Evolutionary conservation across 2,888 invertebrate genomes (phyloP).

Genomic region (Acleris emargana): DNA sequence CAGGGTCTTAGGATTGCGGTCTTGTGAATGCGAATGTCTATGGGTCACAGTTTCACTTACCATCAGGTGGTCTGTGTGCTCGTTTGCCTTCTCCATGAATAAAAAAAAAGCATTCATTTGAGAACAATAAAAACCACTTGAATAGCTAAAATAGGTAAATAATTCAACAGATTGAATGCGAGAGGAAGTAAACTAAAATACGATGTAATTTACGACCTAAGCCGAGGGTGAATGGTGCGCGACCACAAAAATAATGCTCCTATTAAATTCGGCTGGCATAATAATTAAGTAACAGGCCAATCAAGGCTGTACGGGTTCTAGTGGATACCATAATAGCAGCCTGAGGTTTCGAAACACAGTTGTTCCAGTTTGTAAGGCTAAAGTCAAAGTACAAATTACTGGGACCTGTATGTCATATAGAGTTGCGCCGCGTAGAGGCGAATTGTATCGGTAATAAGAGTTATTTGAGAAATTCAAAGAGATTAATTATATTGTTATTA

Average conservation of each 20-base stretch:
- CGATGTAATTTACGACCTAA: constrained; percentile 8
- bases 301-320: constrained; percentile 72
- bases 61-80: too few relatives aligned
- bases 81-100: too few relatives aligned
- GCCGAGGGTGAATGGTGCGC: constrained; percentile 28
- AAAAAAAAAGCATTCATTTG: too few relatives aligned
- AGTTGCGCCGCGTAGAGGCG: constrained; percentile 6
- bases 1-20: too few relatives aligned
- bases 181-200: constrained; percentile 1
- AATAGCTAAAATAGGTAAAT: too few relatives aligned
- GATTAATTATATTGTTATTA: too few relatives aligned
- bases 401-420: constrained; percentile 63
- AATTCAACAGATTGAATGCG: too few relatives aligned
- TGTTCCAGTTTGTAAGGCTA: constrained; percentile 70
- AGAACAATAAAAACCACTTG: too few relatives aligned
- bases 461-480: too few relatives aligned
- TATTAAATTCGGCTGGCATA: constrained; percentile 79
- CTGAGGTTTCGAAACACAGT: constrained; percentile 53
- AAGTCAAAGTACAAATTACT: constrained; percentile 77
- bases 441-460: not conserved
- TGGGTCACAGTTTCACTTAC: too few relatives aligned
- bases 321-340: constrained; percentile 70
- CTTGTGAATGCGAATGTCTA: too few relatives aligned
- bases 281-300: constrained; percentile 82
- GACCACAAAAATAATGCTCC: constrained; percentile 60